Evolutionary conservation across 92 coral and sea anemone species (phyloP), one percentile per base, ranked within the genome.

Genomic region (Siderastrea siderea): DNA sequence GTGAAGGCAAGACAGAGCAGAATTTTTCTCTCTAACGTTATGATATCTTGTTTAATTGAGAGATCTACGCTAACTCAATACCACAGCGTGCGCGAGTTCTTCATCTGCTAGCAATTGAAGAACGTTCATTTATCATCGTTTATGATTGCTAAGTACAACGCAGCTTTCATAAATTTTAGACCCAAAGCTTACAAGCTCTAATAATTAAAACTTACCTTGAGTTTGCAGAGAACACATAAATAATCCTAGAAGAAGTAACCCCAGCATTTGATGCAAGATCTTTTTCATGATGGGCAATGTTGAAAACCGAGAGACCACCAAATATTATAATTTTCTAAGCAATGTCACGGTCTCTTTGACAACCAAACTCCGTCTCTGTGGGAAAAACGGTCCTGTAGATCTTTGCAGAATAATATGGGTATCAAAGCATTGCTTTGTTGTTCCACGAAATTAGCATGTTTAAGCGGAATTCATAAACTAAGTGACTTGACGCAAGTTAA

Each of bases 371-470:
- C 48, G 55, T 50, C 17, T 51, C 2, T 48, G 43, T 7, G 5
- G n/a, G 52, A 4, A 54, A 57, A 19, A 2, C 15, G 38, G 43
- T 45, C 11, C 11, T 57, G 49, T 17, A 45, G 45, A 11, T 58
- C 59, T 45, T 57, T 7, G 11, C 52, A 26, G 19, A 46, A 82
- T 16, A 57, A 52, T 45, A 10, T 69, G 43, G 45, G 26, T 5
- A 46, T 46, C 19, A 70, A 69, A 70, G 13, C 44, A 46, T 43
- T 54, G 9, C 85, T 43, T 7, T 58, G 4, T 6, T 82, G 9
- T 13, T 45, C 26, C 69, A 13, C 26, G 58, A 71, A 74, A 74
- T 60, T 59, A 73, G 14, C 79, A 83, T n/a, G 45, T 61, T 49
- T 73, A 67, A n/a, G 45, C 65, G 76, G 59, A 79, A 79, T 65